These are phyloP conservation scores for Zaprionus capensis DNA, from an alignment of 1,140 invertebrate genomes.

Conservation along the genomic window DNA sequence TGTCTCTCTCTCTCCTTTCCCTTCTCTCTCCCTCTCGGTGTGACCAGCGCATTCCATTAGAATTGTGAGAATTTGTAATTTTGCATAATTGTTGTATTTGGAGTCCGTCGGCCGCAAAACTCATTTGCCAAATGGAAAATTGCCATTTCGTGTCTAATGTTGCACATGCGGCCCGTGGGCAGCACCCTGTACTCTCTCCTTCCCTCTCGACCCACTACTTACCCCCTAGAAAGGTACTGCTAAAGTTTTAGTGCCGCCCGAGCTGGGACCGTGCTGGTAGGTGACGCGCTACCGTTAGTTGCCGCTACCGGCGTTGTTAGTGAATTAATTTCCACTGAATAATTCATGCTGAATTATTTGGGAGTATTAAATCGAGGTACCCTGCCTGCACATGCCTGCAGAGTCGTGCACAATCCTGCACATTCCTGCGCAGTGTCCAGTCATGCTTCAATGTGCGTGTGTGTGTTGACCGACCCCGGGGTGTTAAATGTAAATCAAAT, in stretches of 20 bases:
- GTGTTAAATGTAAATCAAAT: constrained; percentile 80
- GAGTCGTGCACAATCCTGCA: constrained; percentile 21
- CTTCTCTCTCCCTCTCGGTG: background rate
- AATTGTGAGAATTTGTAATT: constrained; percentile 84
- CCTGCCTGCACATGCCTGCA: constrained; percentile 14
- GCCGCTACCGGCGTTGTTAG: constrained; percentile 66
- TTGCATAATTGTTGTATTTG: constrained; percentile 84
- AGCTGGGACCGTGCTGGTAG: constrained; percentile 15
- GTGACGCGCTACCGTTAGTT: constrained; percentile 37
- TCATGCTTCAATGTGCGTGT: background rate
- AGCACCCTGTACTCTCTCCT: background rate
- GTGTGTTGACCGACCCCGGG: constrained; percentile 41
- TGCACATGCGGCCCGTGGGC: constrained; percentile 65
- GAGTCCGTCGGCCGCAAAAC: constrained; percentile 81
- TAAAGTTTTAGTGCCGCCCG: constrained; percentile 68
- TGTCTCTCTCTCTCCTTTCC: background rate
- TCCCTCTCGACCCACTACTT: background rate
- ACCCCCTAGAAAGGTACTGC: constrained; percentile 2
- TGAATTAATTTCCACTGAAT: constrained; percentile 83
- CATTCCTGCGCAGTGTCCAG: background rate
- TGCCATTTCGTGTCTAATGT: constrained; percentile 82
- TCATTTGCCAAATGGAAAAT: constrained; percentile 84
- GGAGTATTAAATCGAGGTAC: constrained; percentile 46
- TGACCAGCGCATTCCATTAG: constrained; percentile 73
- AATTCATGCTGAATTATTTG: constrained; percentile 83